phyloP scores from a whole-genome alignment of 2,113 vertebrate species.

The Garra rufa region DNA sequence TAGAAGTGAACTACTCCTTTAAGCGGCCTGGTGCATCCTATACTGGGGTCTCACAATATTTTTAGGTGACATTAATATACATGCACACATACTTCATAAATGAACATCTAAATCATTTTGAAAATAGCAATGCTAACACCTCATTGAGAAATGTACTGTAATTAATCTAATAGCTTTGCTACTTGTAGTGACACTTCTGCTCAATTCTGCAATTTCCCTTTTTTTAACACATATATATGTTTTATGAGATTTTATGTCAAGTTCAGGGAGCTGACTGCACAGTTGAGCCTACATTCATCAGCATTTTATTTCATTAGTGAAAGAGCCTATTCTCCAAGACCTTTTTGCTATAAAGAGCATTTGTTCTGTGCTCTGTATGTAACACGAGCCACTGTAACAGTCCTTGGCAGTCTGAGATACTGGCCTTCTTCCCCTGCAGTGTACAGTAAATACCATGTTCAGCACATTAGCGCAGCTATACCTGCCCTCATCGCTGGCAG shows the following conservation, averaged over 20 bases:
- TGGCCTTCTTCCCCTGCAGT: slow-evolving; percentile 21
- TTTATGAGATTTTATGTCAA: background rate
- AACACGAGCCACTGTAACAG: slow-evolving; percentile 44
- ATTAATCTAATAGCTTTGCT: slow-evolving; percentile 1
- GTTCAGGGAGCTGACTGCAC: slow-evolving; percentile 14
- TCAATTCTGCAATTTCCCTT: background rate
- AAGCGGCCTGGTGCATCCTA: background rate
- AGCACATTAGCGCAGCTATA: slow-evolving; percentile 34
- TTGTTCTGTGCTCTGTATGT: slow-evolving; percentile 39
- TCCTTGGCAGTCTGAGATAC: slow-evolving; percentile 5
- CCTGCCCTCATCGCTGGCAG: slow-evolving; percentile 30
- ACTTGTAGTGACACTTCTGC: background rate
- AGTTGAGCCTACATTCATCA: slow-evolving; percentile 29
- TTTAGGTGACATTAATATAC: too few species aligned
- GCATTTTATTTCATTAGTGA: slow-evolving; percentile 44
- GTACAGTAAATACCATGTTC: slow-evolving; percentile 44
- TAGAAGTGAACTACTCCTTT: too few species aligned
- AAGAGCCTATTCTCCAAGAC: slow-evolving; percentile 34
- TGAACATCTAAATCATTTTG: background rate
- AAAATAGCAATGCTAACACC: background rate
- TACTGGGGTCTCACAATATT: background rate
- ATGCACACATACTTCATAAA: background rate
- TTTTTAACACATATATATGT: background rate
- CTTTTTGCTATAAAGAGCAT: slow-evolving; percentile 40
- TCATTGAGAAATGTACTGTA: background rate